Conservation (phyloP, 2,797 vertebrate genomes). For the Hylomyscus alleni region DNA sequence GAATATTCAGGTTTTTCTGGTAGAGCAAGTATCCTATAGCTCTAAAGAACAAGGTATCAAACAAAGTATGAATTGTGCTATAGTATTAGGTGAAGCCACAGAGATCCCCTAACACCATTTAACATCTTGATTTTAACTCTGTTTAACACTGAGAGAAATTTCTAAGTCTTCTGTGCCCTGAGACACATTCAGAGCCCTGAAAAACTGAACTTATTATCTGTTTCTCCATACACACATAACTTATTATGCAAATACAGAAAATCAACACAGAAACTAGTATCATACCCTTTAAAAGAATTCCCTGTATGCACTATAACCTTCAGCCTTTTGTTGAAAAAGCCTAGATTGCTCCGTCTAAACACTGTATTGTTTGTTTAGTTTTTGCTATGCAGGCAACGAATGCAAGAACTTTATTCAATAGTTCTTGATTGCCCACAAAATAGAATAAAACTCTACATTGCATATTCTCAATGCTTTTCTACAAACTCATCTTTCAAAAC, state of each 20-base stretch:
- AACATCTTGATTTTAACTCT: neutral
- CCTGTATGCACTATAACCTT: neutral
- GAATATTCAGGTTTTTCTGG: neutral
- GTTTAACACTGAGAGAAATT: neutral
- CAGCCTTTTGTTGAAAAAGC: neutral
- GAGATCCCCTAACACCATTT: neutral
- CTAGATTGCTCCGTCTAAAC: conserved; percentile 7
- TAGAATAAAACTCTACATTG: neutral
- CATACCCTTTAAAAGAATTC: conserved; percentile 16
- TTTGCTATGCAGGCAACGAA: neutral
- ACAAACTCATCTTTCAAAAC: neutral
- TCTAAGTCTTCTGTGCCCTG: neutral
- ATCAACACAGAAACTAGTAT: neutral
- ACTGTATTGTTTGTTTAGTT: neutral
- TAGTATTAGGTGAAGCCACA: neutral
- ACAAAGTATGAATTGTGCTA: neutral
- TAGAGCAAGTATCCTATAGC: neutral
- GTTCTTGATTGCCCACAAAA: neutral
- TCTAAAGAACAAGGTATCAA: conserved; percentile 3
- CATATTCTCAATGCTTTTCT: neutral
- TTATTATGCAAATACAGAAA: conserved; percentile 41
- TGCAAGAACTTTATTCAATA: neutral
- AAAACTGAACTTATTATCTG: neutral
- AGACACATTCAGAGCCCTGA: neutral
- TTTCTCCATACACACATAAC: neutral